Evolutionary conservation across 1,140 invertebrate species (phyloP), one percentile per base, ranked within the genome.

Genomic region (Aphidius ervi): DNA sequence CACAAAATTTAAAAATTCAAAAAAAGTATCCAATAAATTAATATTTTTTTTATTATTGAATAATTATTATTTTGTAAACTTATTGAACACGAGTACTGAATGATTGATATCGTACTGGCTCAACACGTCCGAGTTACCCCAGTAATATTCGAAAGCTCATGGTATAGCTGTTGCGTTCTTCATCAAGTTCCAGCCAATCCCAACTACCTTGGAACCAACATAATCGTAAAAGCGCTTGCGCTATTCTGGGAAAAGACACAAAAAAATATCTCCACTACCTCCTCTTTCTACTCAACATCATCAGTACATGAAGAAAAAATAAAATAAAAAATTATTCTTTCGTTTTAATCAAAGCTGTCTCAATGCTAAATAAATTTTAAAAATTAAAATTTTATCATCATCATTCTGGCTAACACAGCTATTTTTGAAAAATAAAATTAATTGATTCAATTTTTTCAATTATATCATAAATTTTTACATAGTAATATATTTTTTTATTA

Each of bases 111-210:
- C 59, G 60, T 66, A 73, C 73, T 74, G 73, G 63, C 62, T 61
- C 49, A 55, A 57, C 57, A 64, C 61, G 62, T 58, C 59, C 56
- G 20, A 48, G 63, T 46, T 55, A 61, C 59, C 48, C 69, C 65
- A 68, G 70, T 79, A 78, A 79, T 79, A 79, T 77, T 74, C 63
- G 69, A 72, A 62, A 68, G 67, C 62, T 54, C 61, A 53, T 62
- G 71, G 74, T 79, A 79, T 78, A 78, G 76, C 75, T 74, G 75
- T 78, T 79, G 74, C 74, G 61, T 62, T 61, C 56, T 62, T 46
- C 50, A 46, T 41, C 46, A 40, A 57, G 42, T 59, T 69, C 67
- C 72, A 69, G 68, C 72, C 70, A 71, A 72, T 74, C 65, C 58
- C 45, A 53, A 65, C 42, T 49, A 49, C 43, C 65, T 67, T 61